These are phyloP conservation scores for Ciconia nigra DNA, from an alignment of 2,797 vertebrate genomes.

Conservation along the genomic window DNA sequence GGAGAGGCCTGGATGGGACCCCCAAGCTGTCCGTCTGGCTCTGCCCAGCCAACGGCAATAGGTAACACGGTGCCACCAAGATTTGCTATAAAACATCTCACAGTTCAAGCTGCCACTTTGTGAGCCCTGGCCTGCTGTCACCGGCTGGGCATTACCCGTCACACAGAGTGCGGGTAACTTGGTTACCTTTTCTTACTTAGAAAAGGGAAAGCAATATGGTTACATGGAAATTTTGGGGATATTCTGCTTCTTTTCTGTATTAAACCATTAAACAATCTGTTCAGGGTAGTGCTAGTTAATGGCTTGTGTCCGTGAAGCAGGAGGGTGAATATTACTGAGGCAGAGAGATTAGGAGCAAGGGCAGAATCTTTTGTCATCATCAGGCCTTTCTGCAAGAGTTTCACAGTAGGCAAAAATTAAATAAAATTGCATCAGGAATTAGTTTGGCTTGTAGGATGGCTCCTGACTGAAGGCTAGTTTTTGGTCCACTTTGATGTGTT, in stretches of 20 bases:
- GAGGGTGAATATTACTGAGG: background rate
- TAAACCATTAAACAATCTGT: background rate
- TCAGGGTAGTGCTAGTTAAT: background rate
- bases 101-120: background rate
- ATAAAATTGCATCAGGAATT: constrained; percentile 44
- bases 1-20: background rate
- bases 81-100: background rate
- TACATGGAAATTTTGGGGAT: background rate
- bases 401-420: constrained; percentile 23
- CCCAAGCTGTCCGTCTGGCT: background rate
- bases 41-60: background rate
- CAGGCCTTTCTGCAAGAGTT: background rate
- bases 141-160: background rate
- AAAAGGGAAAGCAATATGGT: background rate
- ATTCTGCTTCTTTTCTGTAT: background rate
- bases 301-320: background rate
- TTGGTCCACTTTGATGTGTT: constrained; percentile 60
- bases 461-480: constrained; percentile 52
- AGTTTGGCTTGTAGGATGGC: background rate
- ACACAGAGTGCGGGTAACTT: rapidly evolving
- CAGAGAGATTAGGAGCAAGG: background rate
- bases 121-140: background rate
- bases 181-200: background rate
- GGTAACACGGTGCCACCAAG: rapidly evolving
- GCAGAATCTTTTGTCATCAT: background rate